Evolutionary conservation across 2,113 vertebrate species (phyloP), one percentile per base, ranked within the genome.

Genomic region (Trematomus loennbergii): DNA sequence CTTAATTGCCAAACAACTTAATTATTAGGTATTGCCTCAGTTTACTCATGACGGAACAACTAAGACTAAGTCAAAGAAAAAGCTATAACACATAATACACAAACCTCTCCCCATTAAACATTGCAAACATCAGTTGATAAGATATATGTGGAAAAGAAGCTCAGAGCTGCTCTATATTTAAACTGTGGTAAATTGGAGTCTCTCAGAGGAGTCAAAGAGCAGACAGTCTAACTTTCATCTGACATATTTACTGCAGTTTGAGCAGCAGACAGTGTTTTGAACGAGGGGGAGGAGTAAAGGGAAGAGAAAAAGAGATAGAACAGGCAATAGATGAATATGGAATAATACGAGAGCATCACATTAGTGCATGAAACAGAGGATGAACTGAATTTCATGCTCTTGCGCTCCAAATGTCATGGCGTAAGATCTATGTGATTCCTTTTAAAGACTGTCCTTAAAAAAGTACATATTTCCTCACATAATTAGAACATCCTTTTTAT

Each of bases 211-310:
- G 79, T 87, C 79, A 78, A 77, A 82, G 63, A 67, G 68, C 49
- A 59, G 90, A 87, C 87, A 91, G 84, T 78, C 53, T 15, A 64
- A 76, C 69, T 87, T 87, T 90, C 81, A 79, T 84, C 72, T 72
- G 70, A 74, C 33, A 58, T 57, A 67, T 73, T 40, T 70, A 33
- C 33, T 68, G 72, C 78, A 75, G 75, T 75, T 68, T 59, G 43
- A 78, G 63, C 2, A 2, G 61, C 72, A 59, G 63, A 78, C 61
- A 43, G 75, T 20, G 20, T 58, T 50, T 25, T 72, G 18, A 79
- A 81, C 72, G 75, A 78, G 70, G 66, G 64, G 46, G 74, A 67
- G 45, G 40, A 46, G 12, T 40, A 22, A 55, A 29, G 59, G 69
- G 68, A 64, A 55, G 55, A 50, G 55, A 70, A 72, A 58, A 58